Base-by-base conservation (phyloP, 2,113 vertebrate genomes). In the Tonatia bakeri region DNA sequence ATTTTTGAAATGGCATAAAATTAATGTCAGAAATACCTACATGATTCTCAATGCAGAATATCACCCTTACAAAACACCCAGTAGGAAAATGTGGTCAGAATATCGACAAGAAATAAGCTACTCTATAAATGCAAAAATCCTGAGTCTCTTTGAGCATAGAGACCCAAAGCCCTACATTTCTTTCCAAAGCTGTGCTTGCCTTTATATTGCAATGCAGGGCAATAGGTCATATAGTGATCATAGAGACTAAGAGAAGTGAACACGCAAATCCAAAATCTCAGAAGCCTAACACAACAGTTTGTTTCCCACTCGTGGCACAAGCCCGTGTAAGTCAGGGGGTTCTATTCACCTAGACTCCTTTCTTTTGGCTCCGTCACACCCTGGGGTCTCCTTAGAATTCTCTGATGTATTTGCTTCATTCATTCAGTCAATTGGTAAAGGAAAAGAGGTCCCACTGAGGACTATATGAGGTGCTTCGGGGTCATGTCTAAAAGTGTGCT, bases 1-100 rank as follows among this genome's bases (percentile, higher is more conserved):
- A 50, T 28, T 95, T 94, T 90, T 90, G 36, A 92, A 79, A 76
- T 10, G 17, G 56, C n/a, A 86, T 67, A 64, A 94, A 93, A 80
- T 89, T 86, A 89, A 80, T 88, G n/a, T 45, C n/a, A 82, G 70
- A 90, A 72, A 70, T 1, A 79, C 7, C 13, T 90, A 28, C 28
- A 59, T 90, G 56, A 65, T 94, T 92, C 92, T 64, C 56, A 76
- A 0, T 93, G 89, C 64, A 84, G 43, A 94, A 76, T 77, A 19
- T 75, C 5, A 87, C 15, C 9, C 1, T 77, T 86, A 33, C n/a
- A 73, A 50, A 67, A 52, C 10, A 88, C 8, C 9, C 77, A 26
- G 16, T 61, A 47, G 61, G 7, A 72, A 91, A 86, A 76, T 7
- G 69, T 36, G 9, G 10, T 87, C 64, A 83, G 31, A 15, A 90